Conservation (phyloP, 2,797 vertebrate genomes). For the Periparus ater region DNA sequence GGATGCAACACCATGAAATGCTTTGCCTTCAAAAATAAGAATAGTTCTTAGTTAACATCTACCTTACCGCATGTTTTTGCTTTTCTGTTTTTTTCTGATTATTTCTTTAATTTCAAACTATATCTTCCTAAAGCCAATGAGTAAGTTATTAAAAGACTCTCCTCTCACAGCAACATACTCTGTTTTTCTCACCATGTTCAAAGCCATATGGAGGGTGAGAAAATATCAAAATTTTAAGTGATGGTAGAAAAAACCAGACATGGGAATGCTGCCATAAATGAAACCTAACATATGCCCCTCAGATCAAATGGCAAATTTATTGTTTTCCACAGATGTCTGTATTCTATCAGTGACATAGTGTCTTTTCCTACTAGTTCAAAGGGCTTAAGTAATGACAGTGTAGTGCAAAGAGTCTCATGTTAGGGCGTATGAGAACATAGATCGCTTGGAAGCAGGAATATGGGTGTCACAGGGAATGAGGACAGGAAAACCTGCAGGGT, state of each 20-base stretch:
- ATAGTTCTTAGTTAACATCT: not conserved
- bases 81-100: not conserved
- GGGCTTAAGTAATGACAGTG: not conserved
- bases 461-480: accelerated
- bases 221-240: not conserved
- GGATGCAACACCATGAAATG: not conserved
- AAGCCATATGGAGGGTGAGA: not conserved
- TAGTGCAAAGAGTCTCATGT: not conserved
- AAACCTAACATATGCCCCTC: not conserved
- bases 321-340: not conserved
- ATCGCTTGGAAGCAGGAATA: not conserved
- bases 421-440: not conserved
- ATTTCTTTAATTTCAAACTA: not conserved
- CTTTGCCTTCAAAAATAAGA: not conserved
- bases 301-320: not conserved
- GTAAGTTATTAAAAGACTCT: not conserved
- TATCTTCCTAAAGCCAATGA: not conserved
- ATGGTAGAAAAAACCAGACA: not conserved
- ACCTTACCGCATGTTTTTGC: not conserved
- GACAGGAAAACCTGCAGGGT: not conserved
- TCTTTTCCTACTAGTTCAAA: not conserved
- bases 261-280: not conserved
- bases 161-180: not conserved
- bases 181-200: not conserved
- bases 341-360: not conserved